Conservation (phyloP, 2,113 vertebrate genomes). For the Grammomys dolichurus region DNA sequence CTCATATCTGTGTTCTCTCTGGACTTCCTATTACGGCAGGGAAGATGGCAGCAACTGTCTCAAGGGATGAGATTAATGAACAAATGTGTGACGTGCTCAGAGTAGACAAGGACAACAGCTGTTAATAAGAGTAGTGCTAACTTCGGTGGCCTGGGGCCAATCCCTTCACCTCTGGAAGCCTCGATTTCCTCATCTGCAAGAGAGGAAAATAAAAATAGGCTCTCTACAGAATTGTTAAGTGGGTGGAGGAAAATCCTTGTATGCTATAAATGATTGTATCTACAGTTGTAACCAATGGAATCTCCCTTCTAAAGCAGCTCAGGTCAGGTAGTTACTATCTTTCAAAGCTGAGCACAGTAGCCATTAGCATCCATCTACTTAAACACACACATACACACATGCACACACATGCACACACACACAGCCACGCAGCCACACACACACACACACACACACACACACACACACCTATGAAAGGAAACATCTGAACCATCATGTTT, state of each 20-base stretch:
- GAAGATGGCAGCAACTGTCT: too few relatives aligned
- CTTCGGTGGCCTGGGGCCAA: conserved; percentile 7
- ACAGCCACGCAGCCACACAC: neutral
- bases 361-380: neutral
- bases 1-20: neutral
- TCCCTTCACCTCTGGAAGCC: conserved; percentile 35
- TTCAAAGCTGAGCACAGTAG: neutral
- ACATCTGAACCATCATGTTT: neutral
- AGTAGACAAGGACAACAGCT: neutral
- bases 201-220: conserved; percentile 63
- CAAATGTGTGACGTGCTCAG: neutral
- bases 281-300: neutral
- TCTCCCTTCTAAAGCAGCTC: neutral
- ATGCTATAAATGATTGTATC: neutral
- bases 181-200: conserved; percentile 63
- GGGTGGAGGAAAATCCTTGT: conserved; percentile 9
- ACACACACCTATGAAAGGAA: neutral
- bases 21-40: neutral
- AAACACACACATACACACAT: neutral
- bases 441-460: neutral
- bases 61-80: neutral
- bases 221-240: neutral
- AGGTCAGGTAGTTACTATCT: neutral
- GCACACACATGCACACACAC: neutral
- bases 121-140: neutral